Percentiles rank a stretch among this genome's conserved stretches.
Evolutionary conservation across 92 coral and sea anemone genomes (phyloP).

Genomic region (Epizoanthus scotinus): DNA sequence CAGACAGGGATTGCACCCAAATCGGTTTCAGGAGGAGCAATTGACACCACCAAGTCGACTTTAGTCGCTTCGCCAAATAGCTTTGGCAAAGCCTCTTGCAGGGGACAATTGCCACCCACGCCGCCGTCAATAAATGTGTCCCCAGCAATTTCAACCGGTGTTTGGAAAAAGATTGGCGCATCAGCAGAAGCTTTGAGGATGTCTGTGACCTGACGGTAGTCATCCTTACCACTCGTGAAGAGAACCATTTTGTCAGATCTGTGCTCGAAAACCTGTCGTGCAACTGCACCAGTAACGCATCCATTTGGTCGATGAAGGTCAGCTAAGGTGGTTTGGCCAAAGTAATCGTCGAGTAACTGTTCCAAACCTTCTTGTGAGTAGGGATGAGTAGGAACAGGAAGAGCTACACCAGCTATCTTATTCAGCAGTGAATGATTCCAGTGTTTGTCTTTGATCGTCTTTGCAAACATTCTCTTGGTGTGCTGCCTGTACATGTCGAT

Average conservation of each 20-base stretch:
- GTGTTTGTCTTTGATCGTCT: not conserved
- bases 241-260: constrained; percentile 25
- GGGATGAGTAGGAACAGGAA: constrained; percentile 32
- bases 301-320: constrained; percentile 27
- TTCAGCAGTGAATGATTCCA: not conserved
- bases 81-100: constrained; percentile 29
- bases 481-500: constrained; percentile 1
- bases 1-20: not conserved
- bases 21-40: constrained; percentile 27
- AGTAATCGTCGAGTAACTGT: not conserved
- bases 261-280: constrained; percentile 13
- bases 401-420: not conserved
- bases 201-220: constrained; percentile 32
- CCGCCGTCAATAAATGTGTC: constrained; percentile 42
- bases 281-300: constrained; percentile 46
- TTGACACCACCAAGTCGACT: constrained; percentile 8
- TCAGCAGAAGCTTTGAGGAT: constrained; percentile 40
- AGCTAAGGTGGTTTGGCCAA: not conserved
- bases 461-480: not conserved
- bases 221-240: constrained; percentile 18
- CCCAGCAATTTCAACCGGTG: constrained; percentile 33
- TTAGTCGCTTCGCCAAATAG: constrained; percentile 19
- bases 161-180: constrained; percentile 42
- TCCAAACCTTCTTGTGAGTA: constrained; percentile 35
- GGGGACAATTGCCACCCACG: constrained; percentile 49